These are phyloP conservation scores for Cylindroiulus punctatus DNA, from an alignment of 2,888 invertebrate genomes.

Conservation along the genomic window DNA sequence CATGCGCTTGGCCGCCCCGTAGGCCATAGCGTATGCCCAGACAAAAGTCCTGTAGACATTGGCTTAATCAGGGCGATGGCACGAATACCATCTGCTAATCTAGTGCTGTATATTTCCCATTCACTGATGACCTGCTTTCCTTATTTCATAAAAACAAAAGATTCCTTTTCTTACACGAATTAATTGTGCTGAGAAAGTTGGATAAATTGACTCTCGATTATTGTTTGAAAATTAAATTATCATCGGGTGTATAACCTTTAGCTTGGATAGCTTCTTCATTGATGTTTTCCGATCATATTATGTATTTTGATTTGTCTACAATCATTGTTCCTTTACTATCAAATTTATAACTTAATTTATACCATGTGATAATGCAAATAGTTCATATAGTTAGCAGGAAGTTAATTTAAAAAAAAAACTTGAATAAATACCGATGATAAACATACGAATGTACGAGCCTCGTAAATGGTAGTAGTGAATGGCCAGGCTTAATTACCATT, in stretches of 20 bases:
- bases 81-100: too few relatives aligned
- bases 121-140: background rate
- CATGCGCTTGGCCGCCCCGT: too few relatives aligned
- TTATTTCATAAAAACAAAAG: background rate
- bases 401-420: background rate
- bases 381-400: background rate
- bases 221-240: background rate
- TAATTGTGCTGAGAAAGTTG: background rate
- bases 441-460: background rate
- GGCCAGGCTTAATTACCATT: background rate
- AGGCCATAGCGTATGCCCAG: too few relatives aligned
- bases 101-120: background rate
- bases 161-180: background rate
- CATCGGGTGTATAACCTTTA: background rate
- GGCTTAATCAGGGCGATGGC: too few relatives aligned
- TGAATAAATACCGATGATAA: conserved; percentile 2
- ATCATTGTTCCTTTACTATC: background rate
- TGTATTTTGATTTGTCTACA: background rate
- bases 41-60: too few relatives aligned
- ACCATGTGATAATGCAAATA: background rate
- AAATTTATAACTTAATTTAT: background rate
- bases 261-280: background rate
- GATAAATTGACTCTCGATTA: background rate
- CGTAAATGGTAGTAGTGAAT: background rate
- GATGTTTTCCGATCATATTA: background rate